Base-by-base conservation (phyloP, 2,888 invertebrate genomes). In the Cataglyphis albicans region DNA sequence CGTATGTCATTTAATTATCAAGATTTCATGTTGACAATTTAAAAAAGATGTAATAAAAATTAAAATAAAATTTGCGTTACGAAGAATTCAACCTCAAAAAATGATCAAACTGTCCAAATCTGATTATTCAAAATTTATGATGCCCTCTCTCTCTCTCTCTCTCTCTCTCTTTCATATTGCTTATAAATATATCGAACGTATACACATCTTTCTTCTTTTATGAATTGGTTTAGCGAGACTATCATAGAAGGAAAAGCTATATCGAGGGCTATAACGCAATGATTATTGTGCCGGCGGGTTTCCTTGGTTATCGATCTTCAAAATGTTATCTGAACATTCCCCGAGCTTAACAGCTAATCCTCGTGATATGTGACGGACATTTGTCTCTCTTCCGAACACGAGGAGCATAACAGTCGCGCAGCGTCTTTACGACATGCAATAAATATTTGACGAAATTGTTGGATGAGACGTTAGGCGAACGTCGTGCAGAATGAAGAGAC, bases 281-380 rank as follows among this genome's bases (percentile, higher is more conserved):
- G 88, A 89, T 87, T 82, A 87, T 87, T 84, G 84, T 63, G 76
- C 52, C 67, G 32, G 59, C 74, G 63, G 65, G 76, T 83, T 83
- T 68, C 78, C 86, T 70, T 70, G 75, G 61, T 63, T 86, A 93
- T 92, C 91, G 93, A 93, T 92, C 92, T 88, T 86, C 87, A 85
- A 87, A 92, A 90, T 86, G 91, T 92, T 92, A 92, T 92, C 91
- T 91, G 89, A 88, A 89, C 88, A 90, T 88, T 88, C 87, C 85
- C 89, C 86, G 78, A 74, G 86, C 84, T 88, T 88, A 87, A 84
- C 87, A 90, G 89, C 90, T 92, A 91, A 90, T 90, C 89, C 90
- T 89, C 89, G 90, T 93, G 93, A 93, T 93, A 93, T 93, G 93
- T 93, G 93, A 93, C 90, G 90, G 90, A 88, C 93, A 93, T 93